Evolutionary conservation across 2,888 invertebrate species (phyloP).

Genomic region (Pseudolycoriella hygida): DNA sequence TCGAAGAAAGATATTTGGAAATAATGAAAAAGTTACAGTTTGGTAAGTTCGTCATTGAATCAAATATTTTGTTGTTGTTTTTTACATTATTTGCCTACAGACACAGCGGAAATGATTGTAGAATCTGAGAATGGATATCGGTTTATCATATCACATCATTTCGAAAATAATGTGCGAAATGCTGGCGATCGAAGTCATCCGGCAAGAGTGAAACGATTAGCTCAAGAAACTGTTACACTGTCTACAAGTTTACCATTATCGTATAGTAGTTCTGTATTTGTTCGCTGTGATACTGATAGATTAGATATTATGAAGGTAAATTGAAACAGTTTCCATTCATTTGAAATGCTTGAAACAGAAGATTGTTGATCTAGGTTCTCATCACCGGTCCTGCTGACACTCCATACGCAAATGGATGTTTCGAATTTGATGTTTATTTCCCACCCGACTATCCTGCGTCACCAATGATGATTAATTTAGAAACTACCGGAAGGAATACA

Average conservation of each 20-base stretch:
- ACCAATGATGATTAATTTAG: not conserved
- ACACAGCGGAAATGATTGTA: slow-evolving; percentile 81
- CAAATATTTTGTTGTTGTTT: slow-evolving; percentile 7
- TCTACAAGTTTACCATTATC: slow-evolving; percentile 84
- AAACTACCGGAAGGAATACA: not conserved
- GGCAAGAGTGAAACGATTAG: slow-evolving; percentile 73
- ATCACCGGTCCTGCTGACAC: not conserved
- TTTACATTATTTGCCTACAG: slow-evolving; percentile 27
- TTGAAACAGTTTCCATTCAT: no score
- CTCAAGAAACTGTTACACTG: slow-evolving; percentile 87
- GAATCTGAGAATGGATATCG: slow-evolving; percentile 60
- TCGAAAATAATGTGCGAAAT: slow-evolving; percentile 70
- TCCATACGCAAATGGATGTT: not conserved
- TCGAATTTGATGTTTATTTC: not conserved
- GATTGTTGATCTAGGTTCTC: not conserved
- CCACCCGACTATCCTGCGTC: not conserved
- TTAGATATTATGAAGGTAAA: slow-evolving; percentile 86
- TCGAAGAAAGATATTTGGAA: slow-evolving; percentile 64
- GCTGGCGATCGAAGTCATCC: slow-evolving; percentile 77
- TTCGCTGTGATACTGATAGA: slow-evolving; percentile 83
- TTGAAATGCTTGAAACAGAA: not conserved
- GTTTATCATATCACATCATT: slow-evolving; percentile 79
- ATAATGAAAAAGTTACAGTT: slow-evolving; percentile 83
- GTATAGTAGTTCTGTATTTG: slow-evolving; percentile 87
- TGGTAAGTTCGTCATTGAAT: slow-evolving; percentile 36